Base-by-base conservation (phyloP, 2,888 invertebrate genomes). In the Theretra japonica region DNA sequence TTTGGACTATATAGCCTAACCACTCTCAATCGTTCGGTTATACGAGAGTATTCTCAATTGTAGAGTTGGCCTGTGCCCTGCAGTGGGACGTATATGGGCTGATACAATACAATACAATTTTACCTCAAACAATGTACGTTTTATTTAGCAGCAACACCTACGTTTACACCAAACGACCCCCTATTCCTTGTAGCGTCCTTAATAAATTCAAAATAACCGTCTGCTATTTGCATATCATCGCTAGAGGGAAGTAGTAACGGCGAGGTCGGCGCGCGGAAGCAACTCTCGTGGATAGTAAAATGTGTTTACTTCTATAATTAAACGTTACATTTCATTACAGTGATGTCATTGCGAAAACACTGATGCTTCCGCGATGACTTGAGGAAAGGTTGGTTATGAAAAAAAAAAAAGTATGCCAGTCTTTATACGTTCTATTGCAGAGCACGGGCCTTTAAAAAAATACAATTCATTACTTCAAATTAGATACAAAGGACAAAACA, bases 221-320 rank as follows among this genome's bases (percentile, higher is more conserved):
- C 15, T 65, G 53, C 53, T n/a, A 41, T 48, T 65, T 15, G 48
- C 56, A 23, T 62, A 70, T 62, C 70, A 53, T 41, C 19, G 17
- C 23, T 6, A 65, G 65, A 65, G 70, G 65, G 70, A 71, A 71
- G 70, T 25, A 33, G 70, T 71, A 53, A 71, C 56, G 56, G 50
- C 73, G 74, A 73, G 75, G 75, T 73, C 73, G 21, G 76, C 76
- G 25, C 41, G n/a, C 71, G 77, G 78, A 78, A 79, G 41, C 41
- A 69, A 79, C 75, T 76, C 75, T 78, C 72, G 75, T 76, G 72
- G 76, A 75, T 72, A 74, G 71, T 68, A 72, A 75, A 73, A 72
- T 73, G 69, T 73, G 73, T 76, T 74, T 76, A 69, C 72, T 73
- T 73, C 70, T 71, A 71, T 56, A 71, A 71, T 65, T 71, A 71